These are phyloP conservation scores for Silurus lanzhouensis DNA, from an alignment of 2,797 vertebrate genomes.

Conservation along the genomic window DNA sequence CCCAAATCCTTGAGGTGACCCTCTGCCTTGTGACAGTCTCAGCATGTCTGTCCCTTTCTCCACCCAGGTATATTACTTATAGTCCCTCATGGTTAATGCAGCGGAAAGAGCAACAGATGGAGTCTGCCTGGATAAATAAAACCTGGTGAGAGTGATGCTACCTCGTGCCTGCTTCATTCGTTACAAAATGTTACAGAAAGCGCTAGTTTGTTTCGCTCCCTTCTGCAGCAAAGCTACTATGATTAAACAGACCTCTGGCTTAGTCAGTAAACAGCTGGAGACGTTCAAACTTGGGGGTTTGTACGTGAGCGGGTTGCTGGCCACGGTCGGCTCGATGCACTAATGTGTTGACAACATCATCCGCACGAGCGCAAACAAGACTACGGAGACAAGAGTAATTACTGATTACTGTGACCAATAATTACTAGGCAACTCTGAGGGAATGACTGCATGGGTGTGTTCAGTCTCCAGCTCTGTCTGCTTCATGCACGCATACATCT, in stretches of 20 bases:
- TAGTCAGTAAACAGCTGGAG: slow-evolving; percentile 2
- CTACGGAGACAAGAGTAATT: slow-evolving; percentile 37
- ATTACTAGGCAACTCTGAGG: slow-evolving; percentile 47
- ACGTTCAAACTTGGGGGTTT: background rate
- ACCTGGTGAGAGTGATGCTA: background rate
- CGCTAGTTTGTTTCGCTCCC: background rate
- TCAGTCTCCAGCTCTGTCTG: slow-evolving; percentile 27
- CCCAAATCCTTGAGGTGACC: background rate
- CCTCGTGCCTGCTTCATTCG: background rate
- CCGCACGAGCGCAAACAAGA: slow-evolving; percentile 37
- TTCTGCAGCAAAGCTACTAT: background rate
- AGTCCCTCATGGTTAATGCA: slow-evolving; percentile 29
- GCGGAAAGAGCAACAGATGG: slow-evolving; percentile 23
- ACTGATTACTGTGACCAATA: slow-evolving; percentile 47
- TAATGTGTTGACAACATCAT: slow-evolving; percentile 40
- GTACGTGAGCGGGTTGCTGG: background rate
- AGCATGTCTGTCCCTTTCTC: slow-evolving; percentile 5
- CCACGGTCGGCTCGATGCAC: slow-evolving; percentile 12
- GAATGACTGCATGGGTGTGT: slow-evolving; percentile 34
- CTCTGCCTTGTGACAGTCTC: background rate
- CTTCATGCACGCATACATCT: slow-evolving; percentile 17
- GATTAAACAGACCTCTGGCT: slow-evolving; percentile 1
- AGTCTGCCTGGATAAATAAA: slow-evolving; percentile 36
- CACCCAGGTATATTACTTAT: slow-evolving; percentile 30
- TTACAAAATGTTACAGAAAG: slow-evolving; percentile 14